Evolutionary conservation across 2,113 vertebrate genomes (phyloP).

Genomic region (Romanogobio albipinnatus): DNA sequence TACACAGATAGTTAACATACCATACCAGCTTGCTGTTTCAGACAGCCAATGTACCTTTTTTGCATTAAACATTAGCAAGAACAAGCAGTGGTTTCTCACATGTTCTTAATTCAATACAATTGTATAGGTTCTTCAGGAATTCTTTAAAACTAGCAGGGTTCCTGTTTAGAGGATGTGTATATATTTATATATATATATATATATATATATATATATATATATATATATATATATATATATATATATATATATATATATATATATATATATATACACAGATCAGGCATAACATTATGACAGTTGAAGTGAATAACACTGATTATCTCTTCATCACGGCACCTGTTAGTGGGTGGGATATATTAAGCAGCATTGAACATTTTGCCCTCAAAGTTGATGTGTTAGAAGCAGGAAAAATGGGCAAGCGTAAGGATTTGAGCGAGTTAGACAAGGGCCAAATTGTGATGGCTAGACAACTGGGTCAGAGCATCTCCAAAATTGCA

Average conservation of each 20-base stretch:
- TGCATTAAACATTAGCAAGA: background rate
- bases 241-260: background rate
- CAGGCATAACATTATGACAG: too few species aligned
- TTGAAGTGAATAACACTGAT: too few species aligned
- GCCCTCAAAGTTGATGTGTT: too few species aligned
- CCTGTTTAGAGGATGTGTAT: background rate
- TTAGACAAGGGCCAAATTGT: too few species aligned
- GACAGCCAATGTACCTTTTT: background rate
- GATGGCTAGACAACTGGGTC: too few species aligned
- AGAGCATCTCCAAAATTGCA: too few species aligned
- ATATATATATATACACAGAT: too few species aligned
- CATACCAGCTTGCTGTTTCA: background rate
- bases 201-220: background rate
- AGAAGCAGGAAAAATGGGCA: too few species aligned
- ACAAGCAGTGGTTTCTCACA: background rate
- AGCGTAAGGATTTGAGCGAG: too few species aligned
- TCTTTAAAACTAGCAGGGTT: background rate
- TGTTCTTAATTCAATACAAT: background rate
- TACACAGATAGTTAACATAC: slow-evolving; percentile 15
- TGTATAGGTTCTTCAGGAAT: background rate
- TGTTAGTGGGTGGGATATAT: too few species aligned
- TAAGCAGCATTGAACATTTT: too few species aligned
- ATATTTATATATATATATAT: background rate
- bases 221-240: background rate
- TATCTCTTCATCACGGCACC: too few species aligned